Percentiles rank a stretch among this genome's conserved stretches.
These are phyloP conservation scores for Rutilus rutilus DNA, from an alignment of 2,113 vertebrate species.

Conservation along the genomic window DNA sequence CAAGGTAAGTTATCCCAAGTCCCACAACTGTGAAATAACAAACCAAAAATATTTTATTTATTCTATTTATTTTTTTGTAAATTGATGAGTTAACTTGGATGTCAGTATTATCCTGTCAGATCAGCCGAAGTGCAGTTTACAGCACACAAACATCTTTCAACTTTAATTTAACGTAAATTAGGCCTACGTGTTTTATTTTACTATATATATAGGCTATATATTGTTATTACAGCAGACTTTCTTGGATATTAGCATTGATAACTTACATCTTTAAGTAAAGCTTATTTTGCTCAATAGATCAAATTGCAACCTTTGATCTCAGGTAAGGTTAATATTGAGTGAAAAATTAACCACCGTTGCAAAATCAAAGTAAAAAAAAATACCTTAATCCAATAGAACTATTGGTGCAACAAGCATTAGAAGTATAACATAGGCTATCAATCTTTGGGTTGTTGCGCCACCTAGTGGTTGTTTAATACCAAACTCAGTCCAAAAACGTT, in stretches of 20 bases:
- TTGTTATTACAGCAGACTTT: neutral
- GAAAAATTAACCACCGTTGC: neutral
- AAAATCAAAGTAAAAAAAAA: neutral
- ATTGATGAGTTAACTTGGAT: neutral
- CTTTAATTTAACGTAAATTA: neutral
- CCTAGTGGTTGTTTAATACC: neutral
- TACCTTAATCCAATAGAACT: neutral
- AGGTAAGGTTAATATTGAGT: neutral
- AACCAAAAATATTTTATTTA: neutral
- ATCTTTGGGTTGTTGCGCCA: neutral
- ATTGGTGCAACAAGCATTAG: neutral
- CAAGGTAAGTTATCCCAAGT: neutral
- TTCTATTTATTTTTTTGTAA: neutral
- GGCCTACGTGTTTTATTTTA: neutral
- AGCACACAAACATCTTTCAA: neutral
- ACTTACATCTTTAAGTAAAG: neutral
- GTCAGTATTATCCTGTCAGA: neutral
- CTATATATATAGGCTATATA: neutral
- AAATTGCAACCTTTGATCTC: too few species aligned
- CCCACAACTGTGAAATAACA: neutral
- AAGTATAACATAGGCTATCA: neutral
- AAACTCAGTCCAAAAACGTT: neutral
- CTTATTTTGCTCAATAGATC: neutral
- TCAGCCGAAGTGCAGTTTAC: too few species aligned
- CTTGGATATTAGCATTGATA: neutral